Evolutionary conservation across 2,797 vertebrate genomes (phyloP).

Genomic region (Anguilla megastoma): DNA sequence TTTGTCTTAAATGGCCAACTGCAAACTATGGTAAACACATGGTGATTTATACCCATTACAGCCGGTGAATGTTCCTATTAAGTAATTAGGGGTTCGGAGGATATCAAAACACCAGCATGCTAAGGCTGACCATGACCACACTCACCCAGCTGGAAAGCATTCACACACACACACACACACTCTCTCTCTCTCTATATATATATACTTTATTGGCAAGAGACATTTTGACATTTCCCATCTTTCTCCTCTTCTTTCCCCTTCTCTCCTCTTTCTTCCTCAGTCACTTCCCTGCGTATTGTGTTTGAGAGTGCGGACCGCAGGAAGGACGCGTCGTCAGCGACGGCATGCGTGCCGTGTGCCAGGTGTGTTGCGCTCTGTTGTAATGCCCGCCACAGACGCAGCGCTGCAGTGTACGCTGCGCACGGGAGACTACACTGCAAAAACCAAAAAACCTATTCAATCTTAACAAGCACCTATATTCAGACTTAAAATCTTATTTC

Average conservation of each 20-base stretch:
- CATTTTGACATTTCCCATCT: too few relatives aligned
- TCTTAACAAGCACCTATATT: too few relatives aligned
- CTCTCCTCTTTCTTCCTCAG: neutral
- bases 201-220: too few relatives aligned
- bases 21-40: neutral
- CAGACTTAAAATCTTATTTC: too few relatives aligned
- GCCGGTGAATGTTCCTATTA: slow-evolving; percentile 18
- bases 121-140: neutral
- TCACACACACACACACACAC: neutral
- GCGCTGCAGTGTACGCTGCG: neutral
- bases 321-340: neutral
- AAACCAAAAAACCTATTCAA: too few relatives aligned
- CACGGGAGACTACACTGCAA: neutral
- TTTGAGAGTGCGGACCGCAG: neutral
- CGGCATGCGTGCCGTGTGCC: neutral
- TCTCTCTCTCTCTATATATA: neutral
- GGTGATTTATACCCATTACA: slow-evolving; percentile 4
- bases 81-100: slow-evolving; percentile 2
- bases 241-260: neutral
- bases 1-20: neutral
- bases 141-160: neutral
- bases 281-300: too few relatives aligned
- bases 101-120: neutral
- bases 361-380: neutral
- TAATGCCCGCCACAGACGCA: neutral